Base-by-base conservation (phyloP, 35 echinoderm and acorn worm species). In the Acanthaster planci region DNA sequence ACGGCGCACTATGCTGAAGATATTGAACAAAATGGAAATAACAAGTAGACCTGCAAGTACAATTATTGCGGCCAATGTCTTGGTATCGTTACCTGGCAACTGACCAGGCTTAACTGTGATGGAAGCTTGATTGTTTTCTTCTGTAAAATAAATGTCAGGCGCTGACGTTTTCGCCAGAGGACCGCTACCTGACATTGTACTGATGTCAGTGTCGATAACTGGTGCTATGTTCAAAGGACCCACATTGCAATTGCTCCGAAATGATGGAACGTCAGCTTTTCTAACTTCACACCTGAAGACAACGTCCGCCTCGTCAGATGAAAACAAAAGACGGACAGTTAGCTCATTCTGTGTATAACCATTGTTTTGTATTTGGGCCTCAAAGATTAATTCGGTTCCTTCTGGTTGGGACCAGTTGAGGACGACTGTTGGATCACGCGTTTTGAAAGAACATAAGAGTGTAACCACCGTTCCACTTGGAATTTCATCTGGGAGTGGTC, bases 181-280 rank as follows among this genome's bases (percentile, higher is more conserved):
- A 4, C 42, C 42, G 42, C 42, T 47, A 12, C 4, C 42, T 47
- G 42, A 12, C 4, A n/a, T n/a, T n/a, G 42, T 12, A 47, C 4
- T 47, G 19, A 26, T 68, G 12, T 14, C 60, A 18, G 21, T 34
- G 12, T 68, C 60, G 60, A 1, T 68, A 36, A 26, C 19, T 35
- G 60, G 60, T 26, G 60, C 60, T 68, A 68, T 34, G 29, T 31
- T 68, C 17, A 68, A 68, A 12, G 60, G 60, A 68, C 60, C 60
- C 23, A 19, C 2, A 15, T 18, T 68, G 21, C 60, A 68, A 15
- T 7, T 68, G 6, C 60, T 34, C 12, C 60, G 23, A 29, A 23
- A 68, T 26, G 21, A 18, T 8, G 60, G 17, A 34, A 68, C 21
- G 23, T 18, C 60, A 26, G 21, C 60, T 12, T 26, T 68, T 22